Evolutionary conservation across 2,113 vertebrate genomes (phyloP).

Genomic region (Sylvietta virens): DNA sequence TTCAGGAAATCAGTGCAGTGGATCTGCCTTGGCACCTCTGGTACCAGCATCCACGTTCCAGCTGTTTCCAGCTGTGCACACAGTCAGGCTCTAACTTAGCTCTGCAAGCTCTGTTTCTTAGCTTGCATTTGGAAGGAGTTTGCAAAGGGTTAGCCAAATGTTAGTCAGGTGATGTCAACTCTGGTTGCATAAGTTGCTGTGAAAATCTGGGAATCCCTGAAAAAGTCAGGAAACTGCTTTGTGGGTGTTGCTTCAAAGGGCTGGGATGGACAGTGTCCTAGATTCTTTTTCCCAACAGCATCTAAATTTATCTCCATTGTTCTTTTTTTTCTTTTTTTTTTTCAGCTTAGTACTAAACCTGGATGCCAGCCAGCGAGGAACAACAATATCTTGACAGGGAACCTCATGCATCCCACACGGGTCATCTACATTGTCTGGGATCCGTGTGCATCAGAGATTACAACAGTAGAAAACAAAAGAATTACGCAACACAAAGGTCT

Average conservation of each 20-base stretch:
- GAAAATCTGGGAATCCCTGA: constrained; percentile 64
- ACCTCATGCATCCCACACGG: constrained; percentile 63
- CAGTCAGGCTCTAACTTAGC: background rate
- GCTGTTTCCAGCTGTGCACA: background rate
- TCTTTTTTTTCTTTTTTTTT: constrained; percentile 53
- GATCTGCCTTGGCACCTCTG: background rate
- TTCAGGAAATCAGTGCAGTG: background rate
- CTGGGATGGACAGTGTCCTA: constrained; percentile 73
- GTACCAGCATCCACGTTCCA: background rate
- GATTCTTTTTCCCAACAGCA: constrained; percentile 87
- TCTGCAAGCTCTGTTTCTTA: background rate
- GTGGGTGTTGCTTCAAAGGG: constrained; percentile 71
- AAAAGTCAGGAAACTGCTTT: constrained; percentile 73
- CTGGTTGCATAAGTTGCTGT: background rate
- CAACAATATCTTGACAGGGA: constrained; percentile 82
- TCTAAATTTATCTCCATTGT: constrained; percentile 95
- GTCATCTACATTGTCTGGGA: constrained; percentile 75
- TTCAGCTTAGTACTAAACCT: constrained; percentile 70
- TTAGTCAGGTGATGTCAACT: constrained; percentile 42
- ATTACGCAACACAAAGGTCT: constrained; percentile 63
- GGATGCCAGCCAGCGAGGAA: constrained; percentile 76
- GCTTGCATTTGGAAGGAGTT: constrained; percentile 34
- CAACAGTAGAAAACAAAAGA: constrained; percentile 74
- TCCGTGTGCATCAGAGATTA: constrained; percentile 75
- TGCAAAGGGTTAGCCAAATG: constrained; percentile 53